Evolutionary conservation across 2,888 invertebrate genomes (phyloP), one percentile per base, ranked within the genome.

Genomic region (Gymnosoma rotundatum): DNA sequence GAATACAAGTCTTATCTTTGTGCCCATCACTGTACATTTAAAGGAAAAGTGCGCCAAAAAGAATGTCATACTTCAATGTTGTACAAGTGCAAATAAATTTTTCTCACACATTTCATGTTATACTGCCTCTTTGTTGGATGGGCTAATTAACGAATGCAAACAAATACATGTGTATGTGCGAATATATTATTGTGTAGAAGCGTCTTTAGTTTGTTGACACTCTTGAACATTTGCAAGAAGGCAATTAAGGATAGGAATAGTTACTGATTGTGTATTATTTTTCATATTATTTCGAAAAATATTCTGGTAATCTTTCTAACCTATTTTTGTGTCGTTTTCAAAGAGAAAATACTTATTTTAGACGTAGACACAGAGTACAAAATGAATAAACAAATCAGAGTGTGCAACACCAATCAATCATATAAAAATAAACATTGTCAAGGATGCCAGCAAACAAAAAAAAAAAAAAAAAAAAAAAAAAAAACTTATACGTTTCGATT

Each of bases 31-130:
- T 72, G 79, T 83, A 60, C 52, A 45, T 67, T 38, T 56, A 16
- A 52, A 42, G 61, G 21, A 83, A 75, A 42, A 45, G 50, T 54
- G 54, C 20, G 63, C 45, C 66, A 45, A 32, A 42, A 61, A 66
- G 79, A 80, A 75, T 72, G 76, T 73, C 73, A 67, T 38, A 54
- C 45, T 61, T 42, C 42, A 76, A 52, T 32, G 12, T 12, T 32
- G 12, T 12, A 32, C 42, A n/a, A 36, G 25, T 63, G 69, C 61
- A 69, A 69, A 78, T 73, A 78, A 73, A 78, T 63, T 73, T 69
- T 83, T 83, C 83, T 74, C 83, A 83, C 73, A 83, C 69, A 83
- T 78, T 78, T 83, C 66, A 82, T 83, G 73, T 73, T 83, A 16
- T 64, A 70, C 9, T 21, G 69, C 56, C 73, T 56, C 48, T 25